A percentile compares a stretch with the other conserved stretches of the same genome.
These are phyloP conservation scores for Rhabdophis nuchalis DNA, from an alignment of 2,797 vertebrate genomes.

Conservation along the genomic window DNA sequence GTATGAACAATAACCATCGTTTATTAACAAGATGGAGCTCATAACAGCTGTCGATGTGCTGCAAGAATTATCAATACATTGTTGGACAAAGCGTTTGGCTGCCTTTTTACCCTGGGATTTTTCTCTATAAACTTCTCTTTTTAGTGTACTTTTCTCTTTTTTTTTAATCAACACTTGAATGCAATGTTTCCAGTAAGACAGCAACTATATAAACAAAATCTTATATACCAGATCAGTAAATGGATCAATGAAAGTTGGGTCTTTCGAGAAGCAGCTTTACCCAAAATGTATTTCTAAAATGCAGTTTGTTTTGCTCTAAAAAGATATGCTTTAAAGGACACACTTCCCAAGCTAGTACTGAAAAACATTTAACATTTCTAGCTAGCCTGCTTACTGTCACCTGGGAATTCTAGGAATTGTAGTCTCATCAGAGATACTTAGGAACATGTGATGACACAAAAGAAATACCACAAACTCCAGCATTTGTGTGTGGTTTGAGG, in stretches of 20 bases:
- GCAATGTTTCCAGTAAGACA: background rate
- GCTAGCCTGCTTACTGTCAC: background rate
- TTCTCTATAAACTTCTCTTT: background rate
- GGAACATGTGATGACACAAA: background rate
- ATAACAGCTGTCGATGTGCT: background rate
- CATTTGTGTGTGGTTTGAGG: background rate
- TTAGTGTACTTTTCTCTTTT: background rate
- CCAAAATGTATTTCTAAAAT: background rate
- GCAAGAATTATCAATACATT: background rate
- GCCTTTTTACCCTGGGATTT: background rate
- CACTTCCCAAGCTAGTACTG: background rate
- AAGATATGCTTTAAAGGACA: background rate
- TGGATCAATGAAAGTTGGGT: background rate
- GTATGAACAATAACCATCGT: background rate
- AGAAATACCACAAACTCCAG: background rate
- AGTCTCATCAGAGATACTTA: background rate
- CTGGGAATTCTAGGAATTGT: background rate
- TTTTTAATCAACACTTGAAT: background rate
- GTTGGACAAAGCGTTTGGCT: background rate
- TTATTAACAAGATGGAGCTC: background rate
- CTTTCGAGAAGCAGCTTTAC: background rate
- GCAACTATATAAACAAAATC: background rate
- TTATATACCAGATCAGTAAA: background rate
- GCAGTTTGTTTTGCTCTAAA: background rate
- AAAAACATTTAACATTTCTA: background rate